Conservation (phyloP, 1,140 invertebrate genomes). For the Phortica variegata region DNA sequence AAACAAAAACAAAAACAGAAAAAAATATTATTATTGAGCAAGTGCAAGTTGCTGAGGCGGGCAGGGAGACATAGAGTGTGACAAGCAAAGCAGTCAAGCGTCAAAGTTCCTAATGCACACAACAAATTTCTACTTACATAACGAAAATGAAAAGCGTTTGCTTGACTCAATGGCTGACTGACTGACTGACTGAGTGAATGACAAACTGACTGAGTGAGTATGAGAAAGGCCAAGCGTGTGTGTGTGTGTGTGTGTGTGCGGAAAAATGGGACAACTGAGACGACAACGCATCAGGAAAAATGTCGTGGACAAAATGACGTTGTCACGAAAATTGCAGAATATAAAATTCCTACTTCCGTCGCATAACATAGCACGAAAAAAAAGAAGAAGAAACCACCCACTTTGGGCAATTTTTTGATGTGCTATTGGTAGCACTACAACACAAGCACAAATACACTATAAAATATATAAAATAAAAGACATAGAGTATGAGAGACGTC, state of each 20-base stretch:
- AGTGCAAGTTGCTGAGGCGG: too few relatives aligned
- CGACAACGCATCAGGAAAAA: slow-evolving; percentile 44
- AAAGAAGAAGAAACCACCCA: not conserved
- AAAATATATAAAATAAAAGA: slow-evolving; percentile 22
- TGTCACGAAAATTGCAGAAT: slow-evolving; percentile 57
- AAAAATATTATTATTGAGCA: too few relatives aligned
- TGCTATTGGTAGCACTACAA: too few relatives aligned
- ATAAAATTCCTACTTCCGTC: slow-evolving; percentile 55
- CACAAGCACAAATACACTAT: slow-evolving; percentile 30
- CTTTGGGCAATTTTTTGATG: too few relatives aligned
- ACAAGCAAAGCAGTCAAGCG: slow-evolving; percentile 50
- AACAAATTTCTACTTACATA: slow-evolving; percentile 51
- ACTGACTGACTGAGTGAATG: too few relatives aligned
- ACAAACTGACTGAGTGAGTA: too few relatives aligned
- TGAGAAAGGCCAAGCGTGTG: slow-evolving; percentile 14
- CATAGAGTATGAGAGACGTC: slow-evolving; percentile 11
- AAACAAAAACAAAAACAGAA: too few relatives aligned
- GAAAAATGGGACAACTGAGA: slow-evolving; percentile 10
- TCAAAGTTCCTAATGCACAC: slow-evolving; percentile 56
- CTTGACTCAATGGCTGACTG: too few relatives aligned
- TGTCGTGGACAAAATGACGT: slow-evolving; percentile 56
- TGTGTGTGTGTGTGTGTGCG: too few relatives aligned
- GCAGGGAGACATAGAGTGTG: slow-evolving; percentile 1
- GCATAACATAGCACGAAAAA: slow-evolving; percentile 7
- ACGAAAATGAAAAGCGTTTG: too few relatives aligned